Conservation (phyloP, 2,888 invertebrate species). For the Lithophane ornitopus region DNA sequence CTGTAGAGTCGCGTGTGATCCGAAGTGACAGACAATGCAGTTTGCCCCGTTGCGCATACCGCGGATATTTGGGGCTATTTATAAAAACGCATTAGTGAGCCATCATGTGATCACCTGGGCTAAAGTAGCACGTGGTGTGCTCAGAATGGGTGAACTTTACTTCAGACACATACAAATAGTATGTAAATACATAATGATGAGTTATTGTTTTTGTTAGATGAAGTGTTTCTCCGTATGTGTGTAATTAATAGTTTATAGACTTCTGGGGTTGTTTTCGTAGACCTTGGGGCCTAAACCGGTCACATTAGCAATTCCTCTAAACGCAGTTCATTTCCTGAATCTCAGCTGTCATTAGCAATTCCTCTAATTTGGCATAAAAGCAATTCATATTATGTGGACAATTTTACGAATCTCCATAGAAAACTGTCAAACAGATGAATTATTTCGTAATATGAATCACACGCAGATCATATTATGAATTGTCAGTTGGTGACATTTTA, state of each 20-base stretch:
- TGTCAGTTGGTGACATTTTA: no score
- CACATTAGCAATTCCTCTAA: no score
- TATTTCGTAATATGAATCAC: no score
- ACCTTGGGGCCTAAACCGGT: no score
- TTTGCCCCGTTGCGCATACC: conserved; percentile 47
- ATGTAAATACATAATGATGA: neutral
- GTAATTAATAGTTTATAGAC: neutral
- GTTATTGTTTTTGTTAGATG: neutral
- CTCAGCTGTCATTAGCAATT: no score
- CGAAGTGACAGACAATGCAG: conserved; percentile 62
- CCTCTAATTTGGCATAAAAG: no score
- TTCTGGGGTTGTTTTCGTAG: neutral
- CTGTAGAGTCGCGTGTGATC: conserved; percentile 10
- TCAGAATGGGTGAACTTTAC: conserved; percentile 6
- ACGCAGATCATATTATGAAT: no score
- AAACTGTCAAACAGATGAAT: no score
- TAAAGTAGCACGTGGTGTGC: conserved; percentile 28
- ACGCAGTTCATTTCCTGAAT: no score
- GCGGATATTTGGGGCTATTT: conserved; percentile 52
- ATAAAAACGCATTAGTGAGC: conserved; percentile 51
- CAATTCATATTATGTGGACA: no score
- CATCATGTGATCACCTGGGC: conserved; percentile 55
- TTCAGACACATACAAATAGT: neutral
- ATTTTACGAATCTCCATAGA: no score
- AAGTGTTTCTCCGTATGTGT: neutral